Evolutionary conservation across 2,797 vertebrate species (phyloP).

Genomic region (Melanotaenia nigrans): DNA sequence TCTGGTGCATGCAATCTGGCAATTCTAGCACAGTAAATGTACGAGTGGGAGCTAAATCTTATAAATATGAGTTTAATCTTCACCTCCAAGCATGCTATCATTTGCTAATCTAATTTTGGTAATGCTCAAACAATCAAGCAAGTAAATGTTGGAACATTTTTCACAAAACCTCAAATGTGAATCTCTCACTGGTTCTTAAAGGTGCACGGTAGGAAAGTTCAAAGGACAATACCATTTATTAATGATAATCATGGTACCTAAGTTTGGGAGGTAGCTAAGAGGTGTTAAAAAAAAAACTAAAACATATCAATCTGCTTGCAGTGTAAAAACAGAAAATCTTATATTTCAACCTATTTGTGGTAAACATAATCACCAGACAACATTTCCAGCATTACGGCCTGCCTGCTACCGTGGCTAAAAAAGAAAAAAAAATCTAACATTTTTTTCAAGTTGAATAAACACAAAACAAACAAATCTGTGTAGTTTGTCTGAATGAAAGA

Average conservation of each 20-base stretch:
- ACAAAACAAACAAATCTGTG: conserved; percentile 63
- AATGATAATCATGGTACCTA: neutral
- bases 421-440: conserved; percentile 22
- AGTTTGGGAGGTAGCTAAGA: neutral
- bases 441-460: conserved; percentile 54
- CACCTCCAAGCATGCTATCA: neutral
- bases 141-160: neutral
- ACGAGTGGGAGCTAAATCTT: neutral
- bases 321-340: neutral
- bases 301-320: neutral
- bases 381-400: neutral
- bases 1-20: neutral
- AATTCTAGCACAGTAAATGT: neutral
- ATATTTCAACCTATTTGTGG: neutral
- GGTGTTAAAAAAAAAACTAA: neutral
- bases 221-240: neutral
- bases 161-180: neutral
- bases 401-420: neutral
- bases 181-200: neutral
- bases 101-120: neutral
- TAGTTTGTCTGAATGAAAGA: conserved; percentile 62
- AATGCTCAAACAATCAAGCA: neutral
- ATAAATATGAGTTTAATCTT: neutral
- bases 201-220: neutral
- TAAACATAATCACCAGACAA: neutral